A percentile compares a stretch with the other conserved stretches of the same genome.
Conservation (phyloP, 2,113 vertebrate genomes). For the Lamprotornis superbus region DNA sequence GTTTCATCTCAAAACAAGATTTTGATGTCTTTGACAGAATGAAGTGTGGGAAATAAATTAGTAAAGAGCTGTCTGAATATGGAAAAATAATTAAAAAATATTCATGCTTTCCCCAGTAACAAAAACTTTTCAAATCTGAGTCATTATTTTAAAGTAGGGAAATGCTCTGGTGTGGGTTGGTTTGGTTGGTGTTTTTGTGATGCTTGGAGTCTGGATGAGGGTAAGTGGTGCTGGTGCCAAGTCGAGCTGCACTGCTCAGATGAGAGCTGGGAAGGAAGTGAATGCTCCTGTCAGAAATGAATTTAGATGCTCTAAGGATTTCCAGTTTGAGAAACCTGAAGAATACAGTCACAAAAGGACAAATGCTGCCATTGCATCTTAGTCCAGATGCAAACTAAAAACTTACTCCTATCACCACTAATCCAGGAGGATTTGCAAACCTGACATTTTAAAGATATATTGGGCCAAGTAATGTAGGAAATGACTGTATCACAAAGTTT, state of each 20-base stretch:
- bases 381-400: not conserved
- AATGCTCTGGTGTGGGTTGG: not conserved
- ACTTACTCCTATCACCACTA: not conserved
- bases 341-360: not conserved
- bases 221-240: not conserved
- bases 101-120: not conserved
- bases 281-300: not conserved
- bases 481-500: not conserved
- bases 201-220: not conserved
- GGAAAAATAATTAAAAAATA: not conserved
- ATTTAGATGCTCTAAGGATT: not conserved
- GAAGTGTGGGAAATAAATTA: not conserved
- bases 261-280: not conserved
- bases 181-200: not conserved
- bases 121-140: not conserved
- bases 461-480: not conserved
- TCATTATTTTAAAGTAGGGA: not conserved
- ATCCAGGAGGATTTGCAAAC: not conserved
- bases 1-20: not conserved
- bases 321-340: not conserved
- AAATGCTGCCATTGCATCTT: not conserved
- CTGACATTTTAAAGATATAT: not conserved
- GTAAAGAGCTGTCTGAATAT: not conserved
- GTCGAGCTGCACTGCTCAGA: not conserved
- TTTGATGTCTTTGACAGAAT: not conserved